These are phyloP conservation scores for Eupeodes corollae DNA, from an alignment of 1,140 invertebrate species.

Conservation along the genomic window DNA sequence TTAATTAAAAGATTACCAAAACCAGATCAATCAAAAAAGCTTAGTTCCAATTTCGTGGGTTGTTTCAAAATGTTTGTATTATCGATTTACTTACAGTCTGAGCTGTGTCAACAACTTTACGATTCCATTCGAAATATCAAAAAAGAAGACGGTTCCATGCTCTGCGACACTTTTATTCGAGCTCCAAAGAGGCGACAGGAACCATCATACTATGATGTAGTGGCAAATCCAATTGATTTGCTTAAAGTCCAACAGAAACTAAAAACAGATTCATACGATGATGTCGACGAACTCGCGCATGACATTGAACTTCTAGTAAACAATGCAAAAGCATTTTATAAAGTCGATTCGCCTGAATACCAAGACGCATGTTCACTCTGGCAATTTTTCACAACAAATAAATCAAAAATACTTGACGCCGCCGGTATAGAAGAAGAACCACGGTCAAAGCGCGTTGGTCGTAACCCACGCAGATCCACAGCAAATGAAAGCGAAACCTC, in stretches of 20 bases:
- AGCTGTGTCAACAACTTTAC: slow-evolving; percentile 85
- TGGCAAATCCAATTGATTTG: slow-evolving; percentile 86
- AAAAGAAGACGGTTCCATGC: slow-evolving; percentile 77
- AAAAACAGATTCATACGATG: slow-evolving; percentile 88
- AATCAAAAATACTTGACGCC: slow-evolving; percentile 42
- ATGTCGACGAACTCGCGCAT: slow-evolving; percentile 73
- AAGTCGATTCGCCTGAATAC: slow-evolving; percentile 72
- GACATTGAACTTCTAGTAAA: slow-evolving; percentile 82
- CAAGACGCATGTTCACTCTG: slow-evolving; percentile 85
- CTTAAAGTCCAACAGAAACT: slow-evolving; percentile 86
- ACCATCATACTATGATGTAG: slow-evolving; percentile 82
- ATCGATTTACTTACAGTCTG: slow-evolving; percentile 44
- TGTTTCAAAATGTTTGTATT: slow-evolving; percentile 9
- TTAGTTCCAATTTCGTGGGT: too few species aligned
- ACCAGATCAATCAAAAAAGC: too few species aligned
- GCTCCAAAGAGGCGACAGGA: slow-evolving; percentile 85
- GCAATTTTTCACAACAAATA: slow-evolving; percentile 61
- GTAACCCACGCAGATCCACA: slow-evolving; percentile 27
- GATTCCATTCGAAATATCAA: slow-evolving; percentile 83
- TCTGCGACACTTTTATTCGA: slow-evolving; percentile 90
- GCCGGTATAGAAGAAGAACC: slow-evolving; percentile 30
- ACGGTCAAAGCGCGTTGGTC: slow-evolving; percentile 17
- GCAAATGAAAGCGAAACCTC: slow-evolving; percentile 39
- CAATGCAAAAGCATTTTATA: slow-evolving; percentile 91
- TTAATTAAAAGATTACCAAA: too few species aligned